Evolutionary conservation across 2,113 vertebrate species (phyloP).

Genomic region (Tragelaphus strepsiceros): DNA sequence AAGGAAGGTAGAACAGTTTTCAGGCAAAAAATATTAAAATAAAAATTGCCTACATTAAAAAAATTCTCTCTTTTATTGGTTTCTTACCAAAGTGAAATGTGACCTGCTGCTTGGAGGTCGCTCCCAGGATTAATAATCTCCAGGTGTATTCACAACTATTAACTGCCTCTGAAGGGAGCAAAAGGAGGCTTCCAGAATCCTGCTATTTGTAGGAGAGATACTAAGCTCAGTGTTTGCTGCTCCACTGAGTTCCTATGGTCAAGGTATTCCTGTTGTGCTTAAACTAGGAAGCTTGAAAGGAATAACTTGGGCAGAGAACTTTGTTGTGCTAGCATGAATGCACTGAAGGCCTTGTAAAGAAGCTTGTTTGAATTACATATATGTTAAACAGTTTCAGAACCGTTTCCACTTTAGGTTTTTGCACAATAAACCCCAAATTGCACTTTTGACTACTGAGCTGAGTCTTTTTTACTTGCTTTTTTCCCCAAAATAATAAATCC

Average conservation of each 20-base stretch:
- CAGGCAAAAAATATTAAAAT: constrained; percentile 77
- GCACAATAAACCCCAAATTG: constrained; percentile 69
- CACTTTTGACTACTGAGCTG: constrained; percentile 74
- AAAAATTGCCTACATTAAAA: constrained; percentile 74
- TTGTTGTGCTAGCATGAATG: constrained; percentile 76
- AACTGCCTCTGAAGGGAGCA: constrained; percentile 81
- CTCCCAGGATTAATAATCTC: constrained; percentile 78
- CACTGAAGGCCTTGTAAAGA: constrained; percentile 73
- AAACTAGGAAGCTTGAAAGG: constrained; percentile 75
- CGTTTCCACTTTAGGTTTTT: constrained; percentile 62
- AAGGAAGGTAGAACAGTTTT: constrained; percentile 79
- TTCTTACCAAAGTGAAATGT: constrained; percentile 81
- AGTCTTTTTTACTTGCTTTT: constrained; percentile 62
- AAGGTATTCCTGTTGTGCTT: constrained; percentile 77
- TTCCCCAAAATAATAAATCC: constrained; percentile 63
- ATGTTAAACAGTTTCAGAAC: constrained; percentile 77
- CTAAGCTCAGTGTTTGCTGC: constrained; percentile 75
- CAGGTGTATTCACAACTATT: constrained; percentile 82
- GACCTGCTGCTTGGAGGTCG: constrained; percentile 79
- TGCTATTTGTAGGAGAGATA: constrained; percentile 74
- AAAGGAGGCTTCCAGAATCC: constrained; percentile 73
- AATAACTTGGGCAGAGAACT: constrained; percentile 77
- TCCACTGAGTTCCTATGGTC: constrained; percentile 78
- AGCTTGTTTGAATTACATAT: constrained; percentile 77
- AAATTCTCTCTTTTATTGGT: constrained; percentile 73